These are phyloP conservation scores for Latrodectus geometricus DNA, from an alignment of 1,140 invertebrate species.

Conservation along the genomic window DNA sequence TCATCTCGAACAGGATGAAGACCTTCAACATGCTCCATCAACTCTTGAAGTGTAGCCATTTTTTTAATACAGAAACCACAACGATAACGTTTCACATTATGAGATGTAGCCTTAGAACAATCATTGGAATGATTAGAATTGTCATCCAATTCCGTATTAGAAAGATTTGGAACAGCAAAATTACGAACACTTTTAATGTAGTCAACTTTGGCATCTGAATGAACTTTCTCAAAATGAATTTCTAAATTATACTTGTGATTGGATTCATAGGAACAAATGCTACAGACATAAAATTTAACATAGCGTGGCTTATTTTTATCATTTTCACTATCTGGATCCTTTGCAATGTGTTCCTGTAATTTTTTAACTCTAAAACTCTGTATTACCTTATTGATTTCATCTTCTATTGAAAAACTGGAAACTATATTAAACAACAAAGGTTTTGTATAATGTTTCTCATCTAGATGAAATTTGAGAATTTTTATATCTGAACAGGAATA, in stretches of 20 bases:
- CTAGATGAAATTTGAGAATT: constrained; percentile 26
- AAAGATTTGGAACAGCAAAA: background rate
- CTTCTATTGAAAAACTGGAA: constrained; percentile 14
- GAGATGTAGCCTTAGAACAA: background rate
- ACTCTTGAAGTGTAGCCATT: background rate
- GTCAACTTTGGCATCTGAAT: background rate
- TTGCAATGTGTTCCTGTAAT: background rate
- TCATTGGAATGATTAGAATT: constrained; percentile 46
- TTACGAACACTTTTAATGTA: background rate
- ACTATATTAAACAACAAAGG: background rate
- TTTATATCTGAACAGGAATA: background rate
- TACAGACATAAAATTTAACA: constrained; percentile 23
- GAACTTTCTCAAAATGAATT: background rate
- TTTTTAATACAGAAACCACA: constrained; percentile 46
- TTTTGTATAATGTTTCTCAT: constrained; percentile 26
- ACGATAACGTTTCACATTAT: constrained; percentile 1
- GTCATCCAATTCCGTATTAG: background rate
- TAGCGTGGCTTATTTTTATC: background rate
- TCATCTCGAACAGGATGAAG: constrained; percentile 26
- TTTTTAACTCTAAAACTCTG: background rate
- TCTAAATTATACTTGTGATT: constrained; percentile 6
- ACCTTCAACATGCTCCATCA: constrained; percentile 25
- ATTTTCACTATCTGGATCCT: background rate
- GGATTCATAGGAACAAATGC: constrained; percentile 27
- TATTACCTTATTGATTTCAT: background rate